Percentiles rank a stretch among this genome's conserved stretches.
These are phyloP conservation scores for Bombus vancouverensis DNA, from an alignment of 1,140 invertebrate species.

Conservation along the genomic window DNA sequence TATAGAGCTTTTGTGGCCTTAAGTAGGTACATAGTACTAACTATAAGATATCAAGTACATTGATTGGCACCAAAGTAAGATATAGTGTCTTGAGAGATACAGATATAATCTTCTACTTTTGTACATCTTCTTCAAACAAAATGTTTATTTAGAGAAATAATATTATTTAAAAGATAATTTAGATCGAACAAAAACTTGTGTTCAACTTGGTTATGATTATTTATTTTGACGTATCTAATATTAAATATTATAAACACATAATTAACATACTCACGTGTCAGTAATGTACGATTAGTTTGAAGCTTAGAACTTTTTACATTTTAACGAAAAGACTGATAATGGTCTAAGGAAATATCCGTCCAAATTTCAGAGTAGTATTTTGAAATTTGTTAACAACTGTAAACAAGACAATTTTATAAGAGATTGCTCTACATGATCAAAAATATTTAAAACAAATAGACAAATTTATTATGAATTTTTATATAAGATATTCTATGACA, in stretches of 20 bases:
- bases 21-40: constrained; percentile 20
- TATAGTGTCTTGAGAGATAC: constrained; percentile 41
- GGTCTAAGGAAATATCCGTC: constrained; percentile 69
- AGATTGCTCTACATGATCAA: constrained; percentile 45
- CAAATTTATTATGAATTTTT: constrained; percentile 28
- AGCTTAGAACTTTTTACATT: constrained; percentile 34
- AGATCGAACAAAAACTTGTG: background rate
- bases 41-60: constrained; percentile 43
- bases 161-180: constrained; percentile 20
- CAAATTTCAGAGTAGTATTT: constrained; percentile 59
- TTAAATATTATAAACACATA: background rate
- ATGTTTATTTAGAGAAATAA: background rate
- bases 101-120: background rate
- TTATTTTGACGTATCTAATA: constrained; percentile 13
- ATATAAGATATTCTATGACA: constrained; percentile 19
- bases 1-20: constrained; percentile 90
- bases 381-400: background rate
- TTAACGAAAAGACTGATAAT: constrained; percentile 74
- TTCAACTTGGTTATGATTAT: constrained; percentile 13
- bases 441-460: constrained; percentile 40
- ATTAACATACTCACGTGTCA: constrained; percentile 46
- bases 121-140: background rate
- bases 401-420: constrained; percentile 31
- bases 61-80: constrained; percentile 66
- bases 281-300: constrained; percentile 38